Evolutionary conservation across 2,113 vertebrate species (phyloP).

Genomic region (Caretta caretta): DNA sequence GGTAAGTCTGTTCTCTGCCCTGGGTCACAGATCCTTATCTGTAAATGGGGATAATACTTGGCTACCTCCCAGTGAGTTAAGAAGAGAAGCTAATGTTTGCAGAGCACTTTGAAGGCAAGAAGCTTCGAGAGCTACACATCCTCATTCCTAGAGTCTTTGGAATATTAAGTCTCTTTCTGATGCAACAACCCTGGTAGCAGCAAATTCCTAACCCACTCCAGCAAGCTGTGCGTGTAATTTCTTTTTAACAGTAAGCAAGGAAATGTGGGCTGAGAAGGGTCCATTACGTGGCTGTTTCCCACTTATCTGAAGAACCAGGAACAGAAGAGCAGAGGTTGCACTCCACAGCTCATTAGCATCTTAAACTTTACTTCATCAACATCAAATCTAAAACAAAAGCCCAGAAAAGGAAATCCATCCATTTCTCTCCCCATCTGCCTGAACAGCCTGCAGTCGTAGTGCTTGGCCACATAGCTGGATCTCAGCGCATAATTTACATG

Average conservation of each 20-base stretch:
- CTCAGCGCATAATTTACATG: conserved; percentile 9
- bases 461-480: background rate
- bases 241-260: conserved; percentile 56
- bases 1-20: background rate
- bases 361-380: conserved; percentile 44
- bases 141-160: background rate
- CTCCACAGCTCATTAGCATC: conserved; percentile 34
- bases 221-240: conserved; percentile 46
- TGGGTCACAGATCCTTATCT: background rate
- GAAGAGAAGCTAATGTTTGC: background rate
- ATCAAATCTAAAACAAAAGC: conserved; percentile 17
- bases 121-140: background rate
- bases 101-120: background rate
- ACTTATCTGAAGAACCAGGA: conserved; percentile 62
- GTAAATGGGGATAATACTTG: background rate
- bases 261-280: conserved; percentile 62
- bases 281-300: conserved; percentile 67
- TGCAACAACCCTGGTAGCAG: background rate
- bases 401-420: background rate
- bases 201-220: conserved; percentile 51
- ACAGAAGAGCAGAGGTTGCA: conserved; percentile 65
- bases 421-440: conserved; percentile 24
- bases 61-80: background rate
- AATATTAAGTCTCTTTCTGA: conserved; percentile 44
- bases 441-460: background rate